phyloP scores from a whole-genome alignment of 2,113 vertebrate genomes.

The Corythornis vintsioides region DNA sequence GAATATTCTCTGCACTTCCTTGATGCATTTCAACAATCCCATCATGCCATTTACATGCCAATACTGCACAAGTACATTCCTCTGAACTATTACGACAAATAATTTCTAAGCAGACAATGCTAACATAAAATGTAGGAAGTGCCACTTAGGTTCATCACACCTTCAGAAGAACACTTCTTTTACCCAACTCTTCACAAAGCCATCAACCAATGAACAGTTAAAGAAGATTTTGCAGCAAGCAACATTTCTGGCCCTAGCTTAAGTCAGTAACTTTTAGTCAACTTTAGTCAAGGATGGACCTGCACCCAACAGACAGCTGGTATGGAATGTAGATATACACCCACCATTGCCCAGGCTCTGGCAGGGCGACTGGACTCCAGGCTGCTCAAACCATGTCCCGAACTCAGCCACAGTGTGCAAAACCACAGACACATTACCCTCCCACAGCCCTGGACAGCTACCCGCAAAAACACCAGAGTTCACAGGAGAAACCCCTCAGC shows the following conservation, averaged over 20 bases:
- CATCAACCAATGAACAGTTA: background rate
- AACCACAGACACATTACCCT: background rate
- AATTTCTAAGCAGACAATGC: background rate
- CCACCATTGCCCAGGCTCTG: fast-evolving
- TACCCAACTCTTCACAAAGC: background rate
- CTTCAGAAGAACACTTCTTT: background rate
- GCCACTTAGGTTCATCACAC: background rate
- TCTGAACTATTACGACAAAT: background rate
- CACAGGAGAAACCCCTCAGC: background rate
- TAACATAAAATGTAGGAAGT: background rate
- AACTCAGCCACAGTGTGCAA: fast-evolving
- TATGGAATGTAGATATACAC: fast-evolving
- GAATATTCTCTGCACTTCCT: background rate
- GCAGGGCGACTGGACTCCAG: fast-evolving
- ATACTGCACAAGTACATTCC: background rate
- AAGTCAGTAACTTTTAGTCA: background rate
- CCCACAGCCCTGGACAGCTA: fast-evolving
- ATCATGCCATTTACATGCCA: background rate
- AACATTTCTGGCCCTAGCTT: background rate
- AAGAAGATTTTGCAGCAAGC: background rate
- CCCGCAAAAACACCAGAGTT: background rate
- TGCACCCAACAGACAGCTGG: fast-evolving
- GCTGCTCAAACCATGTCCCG: background rate
- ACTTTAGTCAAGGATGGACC: fast-evolving
- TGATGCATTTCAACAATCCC: background rate